Base-by-base conservation (phyloP, 2,797 vertebrate genomes). In the Melanogrammus aeglefinus region DNA sequence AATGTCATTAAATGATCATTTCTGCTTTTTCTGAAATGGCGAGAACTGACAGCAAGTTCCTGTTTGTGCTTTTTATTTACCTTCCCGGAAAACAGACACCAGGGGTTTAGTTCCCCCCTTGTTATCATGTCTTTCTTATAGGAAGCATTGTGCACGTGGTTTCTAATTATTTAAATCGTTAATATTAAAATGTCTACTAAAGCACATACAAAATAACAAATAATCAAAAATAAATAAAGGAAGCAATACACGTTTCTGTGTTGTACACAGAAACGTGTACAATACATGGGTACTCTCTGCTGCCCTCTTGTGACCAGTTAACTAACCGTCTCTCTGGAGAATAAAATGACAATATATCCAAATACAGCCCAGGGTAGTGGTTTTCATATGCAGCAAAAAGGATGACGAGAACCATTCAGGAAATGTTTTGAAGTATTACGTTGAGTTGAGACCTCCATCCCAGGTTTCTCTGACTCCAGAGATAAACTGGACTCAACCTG, bases 1-100 rank as follows among this genome's bases (percentile, higher is more conserved):
- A 84, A 86, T 21, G 1, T 13, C 41, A 69, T 31, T 10, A 24
- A 82, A 73, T 18, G 51, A 18, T 29, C 76, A n/a, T 63, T 84
- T 73, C 27, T 27, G 78, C n/a, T 33, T 8, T 36, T 7, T 16
- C 9, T 33, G 21, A 38, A 71, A 71, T 16, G 12, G 27, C 29
- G 36, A 85, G 18, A 29, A 44, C 66, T 91, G 91, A 93, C 91
- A 92, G 90, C 93, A 92, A 91, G 86, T 92, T 94, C 92, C 92
- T 38, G 3, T 57, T 77, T 78, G 91, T 85, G 81, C 80, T 77
- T 73, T 35, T 16, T 77, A 57, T 90, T 91, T 88, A 84, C 76
- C 78, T 78, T 90, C 90, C 81, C 82, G 0, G 81, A 90, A 63
- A 93, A 91, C 90, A 86, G 69, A 41, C 0, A 1, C 0, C 13